Base-by-base conservation (phyloP, 2,888 invertebrate species). In the Clanis bilineata region DNA sequence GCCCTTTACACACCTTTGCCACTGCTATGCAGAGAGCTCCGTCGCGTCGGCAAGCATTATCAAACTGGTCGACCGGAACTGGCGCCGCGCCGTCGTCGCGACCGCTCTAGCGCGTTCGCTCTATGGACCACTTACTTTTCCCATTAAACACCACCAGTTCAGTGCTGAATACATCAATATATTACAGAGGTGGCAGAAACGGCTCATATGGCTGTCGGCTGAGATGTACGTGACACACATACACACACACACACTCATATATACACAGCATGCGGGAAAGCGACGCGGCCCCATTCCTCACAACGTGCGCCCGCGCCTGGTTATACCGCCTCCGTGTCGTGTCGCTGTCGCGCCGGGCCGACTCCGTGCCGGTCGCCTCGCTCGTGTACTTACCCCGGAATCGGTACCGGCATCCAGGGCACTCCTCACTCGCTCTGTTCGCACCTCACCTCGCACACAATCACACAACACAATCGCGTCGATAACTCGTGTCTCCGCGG, bases 401-500 rank as follows among this genome's bases (percentile, higher is more conserved):
- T 22, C 5, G 25, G 38, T 10, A 21, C 21, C 36, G 23, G n/a
- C 44, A 32, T n/a, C 38, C 51, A 21, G 22, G 25, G 38, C 47
- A 68, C 67, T 66, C 64, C 66, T 62, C 69, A 45, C 10, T 64
- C 43, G 54, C 44, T 56, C 39, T 44, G 32, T 59, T 36, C 45
- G 58, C 59, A 41, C 57, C 44, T 57, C 60, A 51, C 58, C 57
- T 64, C 67, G 64, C 67, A 58, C 67, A 55, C 63, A 61, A 62
- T 69, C 65, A 66, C 69, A 64, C 74, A 77, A 75, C 63, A 70
- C 82, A 84, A 82, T 81, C 85, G 80, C 86, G 82, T 66, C 70
- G 70, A 74, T 74, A 84, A 77, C 77, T 82, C 70, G 79, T 85
- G 83, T 83, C 83, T 73, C 77, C 74, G 71, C 82, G 86, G 85